Evolutionary conservation across 2,888 invertebrate genomes (phyloP).

Genomic region (Aromia moschata): DNA sequence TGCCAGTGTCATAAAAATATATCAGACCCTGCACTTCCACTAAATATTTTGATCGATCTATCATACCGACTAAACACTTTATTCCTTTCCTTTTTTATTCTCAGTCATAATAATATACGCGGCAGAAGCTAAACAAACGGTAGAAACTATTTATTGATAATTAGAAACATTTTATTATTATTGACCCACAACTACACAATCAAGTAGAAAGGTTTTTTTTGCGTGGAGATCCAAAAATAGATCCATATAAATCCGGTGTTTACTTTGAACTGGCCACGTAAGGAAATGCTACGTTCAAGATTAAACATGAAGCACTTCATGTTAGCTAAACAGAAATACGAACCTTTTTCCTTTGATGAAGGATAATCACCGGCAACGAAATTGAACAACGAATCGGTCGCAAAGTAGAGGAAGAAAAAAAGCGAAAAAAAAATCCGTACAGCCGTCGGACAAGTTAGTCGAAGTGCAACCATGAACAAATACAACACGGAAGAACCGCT

Average conservation of each 20-base stretch:
- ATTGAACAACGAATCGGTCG: background rate
- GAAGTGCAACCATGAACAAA: background rate
- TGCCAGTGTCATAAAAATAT: background rate
- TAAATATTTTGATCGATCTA: background rate
- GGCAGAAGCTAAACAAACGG: background rate
- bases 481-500: background rate
- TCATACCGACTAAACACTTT: background rate
- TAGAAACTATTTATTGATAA: background rate
- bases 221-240: background rate
- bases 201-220: background rate
- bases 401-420: background rate
- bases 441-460: background rate
- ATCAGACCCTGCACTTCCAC: background rate
- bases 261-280: too few species aligned
- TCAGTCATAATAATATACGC: background rate
- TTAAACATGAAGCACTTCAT: background rate
- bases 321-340: too few species aligned
- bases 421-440: background rate
- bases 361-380: too few species aligned
- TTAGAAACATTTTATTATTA: background rate
- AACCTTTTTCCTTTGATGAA: too few species aligned
- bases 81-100: background rate
- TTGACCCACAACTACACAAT: background rate
- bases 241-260: background rate
- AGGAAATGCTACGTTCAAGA: too few species aligned